Conservation (phyloP, 2,888 invertebrate species). For the Mechanitis mazaeus region DNA sequence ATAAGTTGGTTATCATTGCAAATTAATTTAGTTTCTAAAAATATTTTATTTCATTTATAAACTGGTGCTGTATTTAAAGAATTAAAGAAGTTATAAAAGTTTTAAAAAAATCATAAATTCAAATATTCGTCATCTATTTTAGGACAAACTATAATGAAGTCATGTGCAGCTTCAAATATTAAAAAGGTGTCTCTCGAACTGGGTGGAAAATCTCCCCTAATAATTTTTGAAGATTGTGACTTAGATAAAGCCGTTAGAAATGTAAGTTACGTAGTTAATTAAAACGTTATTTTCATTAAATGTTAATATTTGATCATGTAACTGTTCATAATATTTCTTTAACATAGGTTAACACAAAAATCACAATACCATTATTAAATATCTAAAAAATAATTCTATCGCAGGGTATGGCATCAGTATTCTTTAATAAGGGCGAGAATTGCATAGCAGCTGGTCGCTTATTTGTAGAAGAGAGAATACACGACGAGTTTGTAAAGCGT, state of each 20-base stretch:
- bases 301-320: no score
- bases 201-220: conserved; percentile 96
- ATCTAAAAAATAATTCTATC: conserved; percentile 1
- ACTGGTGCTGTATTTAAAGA: no score
- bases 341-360: neutral
- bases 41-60: neutral
- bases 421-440: conserved; percentile 99
- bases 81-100: no score
- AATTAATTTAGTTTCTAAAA: neutral
- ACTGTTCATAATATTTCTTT: no score
- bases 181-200: conserved; percentile 96
- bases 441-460: conserved; percentile 97
- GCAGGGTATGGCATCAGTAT: conserved; percentile 94
- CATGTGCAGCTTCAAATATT: conserved; percentile 91
- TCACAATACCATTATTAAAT: no score
- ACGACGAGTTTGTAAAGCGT: conserved; percentile 90
- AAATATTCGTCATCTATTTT: conserved; percentile 14
- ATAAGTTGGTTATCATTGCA: neutral
- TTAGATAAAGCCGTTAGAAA: conserved; percentile 93
- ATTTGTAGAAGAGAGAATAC: conserved; percentile 93
- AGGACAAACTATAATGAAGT: conserved; percentile 91
- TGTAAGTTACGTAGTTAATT: conserved; percentile 68
- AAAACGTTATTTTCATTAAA: no score
- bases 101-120: neutral
- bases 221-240: conserved; percentile 96